Percentiles rank a stretch among this genome's conserved stretches.
Conservation (phyloP, 2,113 vertebrate genomes). For the Lutjanus erythropterus region DNA sequence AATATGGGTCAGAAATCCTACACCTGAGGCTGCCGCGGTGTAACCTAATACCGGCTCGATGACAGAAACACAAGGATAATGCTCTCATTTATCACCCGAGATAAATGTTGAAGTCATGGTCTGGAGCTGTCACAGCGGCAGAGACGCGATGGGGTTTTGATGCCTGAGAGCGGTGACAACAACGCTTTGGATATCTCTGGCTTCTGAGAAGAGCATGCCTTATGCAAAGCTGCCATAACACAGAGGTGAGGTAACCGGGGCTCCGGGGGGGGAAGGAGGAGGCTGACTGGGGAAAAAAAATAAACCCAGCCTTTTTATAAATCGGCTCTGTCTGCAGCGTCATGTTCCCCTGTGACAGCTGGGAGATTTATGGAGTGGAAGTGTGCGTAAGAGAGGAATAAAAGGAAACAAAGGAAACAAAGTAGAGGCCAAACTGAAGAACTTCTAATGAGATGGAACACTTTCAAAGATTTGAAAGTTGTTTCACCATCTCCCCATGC, state of each 20-base stretch:
- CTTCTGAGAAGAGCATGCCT: conserved; percentile 47
- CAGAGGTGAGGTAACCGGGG: conserved; percentile 64
- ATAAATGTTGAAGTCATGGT: conserved; percentile 62
- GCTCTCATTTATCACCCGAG: conserved; percentile 65
- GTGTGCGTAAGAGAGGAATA: background rate
- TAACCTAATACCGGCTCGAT: conserved; percentile 54
- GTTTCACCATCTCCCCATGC: conserved; percentile 10
- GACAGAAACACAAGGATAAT: conserved; percentile 71
- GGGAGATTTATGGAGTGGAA: conserved; percentile 36
- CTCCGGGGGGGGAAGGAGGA: background rate
- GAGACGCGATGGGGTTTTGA: conserved; percentile 24
- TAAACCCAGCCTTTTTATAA: conserved; percentile 76
- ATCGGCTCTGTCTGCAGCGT: conserved; percentile 67
- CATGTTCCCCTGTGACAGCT: conserved; percentile 68
- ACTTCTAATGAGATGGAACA: conserved; percentile 40
- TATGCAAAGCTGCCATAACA: conserved; percentile 65
- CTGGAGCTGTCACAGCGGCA: conserved; percentile 43
- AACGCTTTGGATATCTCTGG: conserved; percentile 50
- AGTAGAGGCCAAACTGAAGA: conserved; percentile 1
- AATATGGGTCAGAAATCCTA: too few relatives aligned
- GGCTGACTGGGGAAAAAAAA: conserved; percentile 50
- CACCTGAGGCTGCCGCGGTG: conserved; percentile 69
- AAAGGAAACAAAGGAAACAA: background rate
- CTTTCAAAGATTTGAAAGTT: conserved; percentile 14
- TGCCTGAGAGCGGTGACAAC: conserved; percentile 51